Percentiles rank a stretch among this genome's conserved stretches.
These are phyloP conservation scores for Ctenomys sociabilis DNA, from an alignment of 2,113 vertebrate genomes.

Conservation along the genomic window DNA sequence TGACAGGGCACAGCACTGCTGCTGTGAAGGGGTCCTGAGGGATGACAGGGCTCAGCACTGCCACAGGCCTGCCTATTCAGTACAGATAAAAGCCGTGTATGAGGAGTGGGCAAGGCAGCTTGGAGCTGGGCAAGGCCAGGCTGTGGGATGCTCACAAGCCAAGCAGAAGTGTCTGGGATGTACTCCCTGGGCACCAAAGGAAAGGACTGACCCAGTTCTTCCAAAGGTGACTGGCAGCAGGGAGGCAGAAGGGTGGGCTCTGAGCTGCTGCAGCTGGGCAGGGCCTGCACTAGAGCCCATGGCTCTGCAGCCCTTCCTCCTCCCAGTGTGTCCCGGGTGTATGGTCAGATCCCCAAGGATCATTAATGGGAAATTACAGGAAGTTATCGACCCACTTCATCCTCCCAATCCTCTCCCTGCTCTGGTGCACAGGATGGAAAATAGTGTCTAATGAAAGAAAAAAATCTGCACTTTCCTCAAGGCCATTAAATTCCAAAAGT, in stretches of 20 bases:
- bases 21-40: background rate
- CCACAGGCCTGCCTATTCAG: background rate
- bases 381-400: background rate
- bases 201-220: fast-evolving
- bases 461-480: background rate
- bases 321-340: background rate
- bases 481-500: background rate
- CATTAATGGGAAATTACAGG: background rate
- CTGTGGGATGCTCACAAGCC: background rate
- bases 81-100: fast-evolving
- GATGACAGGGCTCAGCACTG: background rate
- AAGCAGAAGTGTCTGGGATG: background rate
- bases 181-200: background rate
- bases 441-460: background rate
- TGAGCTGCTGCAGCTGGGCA: fast-evolving
- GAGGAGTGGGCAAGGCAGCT: background rate
- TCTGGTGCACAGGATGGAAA: background rate
- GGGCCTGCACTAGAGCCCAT: background rate
- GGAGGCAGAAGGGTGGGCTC: no score
- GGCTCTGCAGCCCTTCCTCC: background rate
- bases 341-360: background rate
- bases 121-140: background rate
- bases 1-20: no score
- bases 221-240: background rate
- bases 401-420: background rate